Evolutionary conservation across 2,888 invertebrate species (phyloP).

Genomic region (Trisateles emortualis): DNA sequence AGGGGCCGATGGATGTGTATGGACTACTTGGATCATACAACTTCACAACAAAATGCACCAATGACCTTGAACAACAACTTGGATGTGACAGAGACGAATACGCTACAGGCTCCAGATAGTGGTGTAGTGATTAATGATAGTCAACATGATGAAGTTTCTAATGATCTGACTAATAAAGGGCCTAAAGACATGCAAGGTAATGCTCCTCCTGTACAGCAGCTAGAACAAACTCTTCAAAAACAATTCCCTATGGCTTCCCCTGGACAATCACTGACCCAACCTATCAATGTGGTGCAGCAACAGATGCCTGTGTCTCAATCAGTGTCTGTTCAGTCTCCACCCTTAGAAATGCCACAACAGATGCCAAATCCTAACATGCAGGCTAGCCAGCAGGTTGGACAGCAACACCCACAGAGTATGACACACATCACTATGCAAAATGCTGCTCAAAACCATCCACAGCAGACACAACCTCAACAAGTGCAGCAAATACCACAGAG

Average conservation of each 20-base stretch:
- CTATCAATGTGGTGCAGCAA: conserved; percentile 78
- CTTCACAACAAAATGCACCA: conserved; percentile 83
- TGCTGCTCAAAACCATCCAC: conserved; percentile 71
- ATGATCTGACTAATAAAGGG: conserved; percentile 81
- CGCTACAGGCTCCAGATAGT: conserved; percentile 81
- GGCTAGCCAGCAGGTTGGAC: conserved; percentile 75
- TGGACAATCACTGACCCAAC: conserved; percentile 83
- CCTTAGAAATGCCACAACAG: conserved; percentile 84
- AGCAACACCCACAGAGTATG: conserved; percentile 85
- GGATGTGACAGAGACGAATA: conserved; percentile 75
- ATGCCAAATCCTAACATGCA: conserved; percentile 80
- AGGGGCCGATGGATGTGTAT: conserved; percentile 97
- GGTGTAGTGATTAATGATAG: conserved; percentile 84
- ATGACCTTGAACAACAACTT: conserved; percentile 82
- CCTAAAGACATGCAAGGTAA: conserved; percentile 82
- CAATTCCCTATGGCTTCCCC: conserved; percentile 85
- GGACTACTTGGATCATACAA: conserved; percentile 96
- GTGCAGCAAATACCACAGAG: conserved; percentile 85
- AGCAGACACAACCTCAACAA: conserved; percentile 77
- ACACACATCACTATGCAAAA: conserved; percentile 83
- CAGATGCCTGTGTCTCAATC: conserved; percentile 79
- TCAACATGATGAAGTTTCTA: conserved; percentile 83
- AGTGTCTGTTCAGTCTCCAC: conserved; percentile 83
- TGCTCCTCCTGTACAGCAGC: conserved; percentile 76
- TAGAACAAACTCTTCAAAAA: conserved; percentile 82